A percentile compares a stretch with the other conserved stretches of the same genome.
phyloP scores from a whole-genome alignment of 1,140 invertebrate species.

The Drosophila parvula region DNA sequence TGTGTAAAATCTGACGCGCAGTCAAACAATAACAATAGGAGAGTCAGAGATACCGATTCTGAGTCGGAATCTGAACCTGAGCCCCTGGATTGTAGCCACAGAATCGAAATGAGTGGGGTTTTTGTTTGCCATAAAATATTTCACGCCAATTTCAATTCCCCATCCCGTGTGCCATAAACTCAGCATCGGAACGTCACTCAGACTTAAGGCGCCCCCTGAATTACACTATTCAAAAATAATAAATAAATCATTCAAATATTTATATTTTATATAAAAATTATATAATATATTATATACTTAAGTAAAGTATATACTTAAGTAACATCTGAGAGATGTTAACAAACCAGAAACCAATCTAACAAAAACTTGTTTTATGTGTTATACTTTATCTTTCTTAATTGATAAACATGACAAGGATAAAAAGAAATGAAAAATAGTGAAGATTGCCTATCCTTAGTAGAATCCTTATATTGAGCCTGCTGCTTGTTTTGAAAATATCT shows the following conservation, averaged over 20 bases:
- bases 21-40: slow-evolving; percentile 62
- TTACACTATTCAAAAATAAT: slow-evolving; percentile 18
- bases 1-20: slow-evolving; percentile 71
- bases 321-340: not conserved
- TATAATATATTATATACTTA: no score
- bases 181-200: slow-evolving; percentile 50
- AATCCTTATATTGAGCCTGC: no score
- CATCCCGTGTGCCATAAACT: slow-evolving; percentile 2
- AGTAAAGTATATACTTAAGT: not conserved
- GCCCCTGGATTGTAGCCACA: not conserved
- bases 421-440: no score
- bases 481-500: not conserved
- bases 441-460: no score
- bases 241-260: not conserved
- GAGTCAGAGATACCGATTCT: slow-evolving; percentile 31
- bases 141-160: slow-evolving; percentile 68
- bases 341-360: not conserved
- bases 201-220: slow-evolving; percentile 1
- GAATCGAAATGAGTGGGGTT: slow-evolving; percentile 42
- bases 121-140: slow-evolving; percentile 71
- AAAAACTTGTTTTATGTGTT: not conserved
- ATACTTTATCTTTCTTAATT: no score
- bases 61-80: slow-evolving; percentile 23
- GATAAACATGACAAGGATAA: no score
- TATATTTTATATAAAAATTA: no score